Conservation (phyloP, 2,113 vertebrate species). For the Labeo catla region DNA sequence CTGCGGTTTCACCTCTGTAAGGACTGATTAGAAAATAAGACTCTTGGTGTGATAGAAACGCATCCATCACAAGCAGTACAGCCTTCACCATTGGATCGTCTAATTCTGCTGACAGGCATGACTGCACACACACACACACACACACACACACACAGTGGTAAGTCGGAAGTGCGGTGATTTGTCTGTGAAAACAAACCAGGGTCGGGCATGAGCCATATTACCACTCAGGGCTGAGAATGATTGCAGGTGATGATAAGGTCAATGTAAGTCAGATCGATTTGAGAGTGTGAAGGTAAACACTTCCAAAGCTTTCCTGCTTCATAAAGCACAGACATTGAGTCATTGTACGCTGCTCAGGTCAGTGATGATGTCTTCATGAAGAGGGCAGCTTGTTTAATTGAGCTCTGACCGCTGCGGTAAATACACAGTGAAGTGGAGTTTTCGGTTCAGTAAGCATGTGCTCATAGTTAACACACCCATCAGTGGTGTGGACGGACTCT, state of each 20-base stretch:
- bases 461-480: not conserved
- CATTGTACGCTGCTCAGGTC: conserved; percentile 39
- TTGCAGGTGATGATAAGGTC: conserved; percentile 53
- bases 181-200: conserved; percentile 35
- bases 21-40: conserved; percentile 30
- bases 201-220: not conserved
- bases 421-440: conserved; percentile 1
- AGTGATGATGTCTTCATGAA: conserved; percentile 45
- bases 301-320: conserved; percentile 43
- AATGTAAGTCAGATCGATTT: conserved; percentile 52
- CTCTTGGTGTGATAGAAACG: conserved; percentile 5
- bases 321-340: conserved; percentile 43
- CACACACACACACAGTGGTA: not conserved
- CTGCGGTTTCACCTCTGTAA: not conserved
- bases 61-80: conserved; percentile 18
- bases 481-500: not conserved
- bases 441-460: not conserved
- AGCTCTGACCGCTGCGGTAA: conserved; percentile 12
- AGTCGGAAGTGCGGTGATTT: conserved; percentile 36
- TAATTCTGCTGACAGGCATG: conserved; percentile 45
- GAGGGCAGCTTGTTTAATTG: conserved; percentile 6
- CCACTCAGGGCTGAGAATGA: conserved; percentile 34
- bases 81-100: conserved; percentile 19
- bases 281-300: conserved; percentile 53
- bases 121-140: conserved; percentile 19